Conservation (phyloP, 2,113 vertebrate species). For the Centrocercus urophasianus region DNA sequence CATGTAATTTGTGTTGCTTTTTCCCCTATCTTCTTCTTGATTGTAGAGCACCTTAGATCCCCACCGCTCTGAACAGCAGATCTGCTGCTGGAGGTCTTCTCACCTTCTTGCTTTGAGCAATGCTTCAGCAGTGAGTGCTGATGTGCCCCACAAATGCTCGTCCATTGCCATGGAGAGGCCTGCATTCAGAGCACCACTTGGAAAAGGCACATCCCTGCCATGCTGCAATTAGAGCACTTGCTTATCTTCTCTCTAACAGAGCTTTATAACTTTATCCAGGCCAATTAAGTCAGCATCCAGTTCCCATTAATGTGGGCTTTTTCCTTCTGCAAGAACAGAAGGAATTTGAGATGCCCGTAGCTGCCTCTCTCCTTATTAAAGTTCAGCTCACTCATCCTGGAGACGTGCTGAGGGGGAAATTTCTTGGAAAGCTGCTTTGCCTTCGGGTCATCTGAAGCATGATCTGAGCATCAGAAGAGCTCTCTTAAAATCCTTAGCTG, state of each 20-base stretch:
- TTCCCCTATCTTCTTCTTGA: neutral
- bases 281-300: neutral
- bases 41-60: neutral
- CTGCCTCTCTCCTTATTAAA: neutral
- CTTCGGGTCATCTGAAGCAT: neutral
- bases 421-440: neutral
- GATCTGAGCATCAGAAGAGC: neutral
- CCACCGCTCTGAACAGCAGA: neutral
- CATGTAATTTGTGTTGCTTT: neutral
- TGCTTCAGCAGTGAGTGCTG: neutral
- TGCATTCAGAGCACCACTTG: rapidly evolving
- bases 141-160: neutral
- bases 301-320: neutral
- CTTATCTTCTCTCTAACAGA: neutral
- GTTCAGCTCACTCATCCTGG: neutral
- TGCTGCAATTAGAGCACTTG: neutral
- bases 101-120: neutral
- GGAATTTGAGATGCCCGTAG: neutral
- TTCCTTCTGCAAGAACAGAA: neutral
- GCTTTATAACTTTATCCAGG: neutral
- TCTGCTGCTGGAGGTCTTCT: neutral
- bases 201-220: neutral
- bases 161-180: neutral
- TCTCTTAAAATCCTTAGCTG: neutral
- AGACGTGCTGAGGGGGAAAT: neutral